These are phyloP conservation scores for Tamias sibiricus DNA, from an alignment of 2,113 vertebrate species.

Conservation along the genomic window DNA sequence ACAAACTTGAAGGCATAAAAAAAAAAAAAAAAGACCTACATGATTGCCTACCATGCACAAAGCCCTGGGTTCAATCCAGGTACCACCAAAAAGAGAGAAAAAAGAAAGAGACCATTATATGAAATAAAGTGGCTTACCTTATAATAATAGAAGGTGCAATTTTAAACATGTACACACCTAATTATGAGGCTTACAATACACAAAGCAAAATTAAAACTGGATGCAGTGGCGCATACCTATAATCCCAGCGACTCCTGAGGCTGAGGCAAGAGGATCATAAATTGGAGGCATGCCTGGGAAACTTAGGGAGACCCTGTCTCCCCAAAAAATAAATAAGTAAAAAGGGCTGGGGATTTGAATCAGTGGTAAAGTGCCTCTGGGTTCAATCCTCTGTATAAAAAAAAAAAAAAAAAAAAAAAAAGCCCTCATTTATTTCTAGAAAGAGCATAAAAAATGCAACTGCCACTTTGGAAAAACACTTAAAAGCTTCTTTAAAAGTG, in stretches of 20 bases:
- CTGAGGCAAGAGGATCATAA: background rate
- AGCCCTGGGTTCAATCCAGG: background rate
- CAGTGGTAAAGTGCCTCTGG: background rate
- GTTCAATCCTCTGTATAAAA: background rate
- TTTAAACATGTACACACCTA: background rate
- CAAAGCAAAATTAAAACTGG: background rate
- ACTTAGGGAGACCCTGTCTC: background rate
- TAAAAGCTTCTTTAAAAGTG: too few relatives aligned
- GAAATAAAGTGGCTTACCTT: background rate
- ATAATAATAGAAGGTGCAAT: background rate
- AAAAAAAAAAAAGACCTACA: too few relatives aligned
- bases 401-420: background rate
- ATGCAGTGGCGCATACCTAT: background rate
- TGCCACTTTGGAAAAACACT: too few relatives aligned
- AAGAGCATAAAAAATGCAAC: too few relatives aligned
- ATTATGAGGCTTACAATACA: background rate
- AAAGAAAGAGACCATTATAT: background rate
- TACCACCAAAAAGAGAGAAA: background rate
- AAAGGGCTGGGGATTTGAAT: background rate
- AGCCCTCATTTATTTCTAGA: too few relatives aligned
- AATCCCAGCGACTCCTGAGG: background rate
- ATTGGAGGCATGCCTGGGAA: background rate
- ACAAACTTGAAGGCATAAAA: background rate
- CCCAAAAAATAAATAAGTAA: background rate
- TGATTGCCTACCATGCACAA: background rate